Percentiles rank a stretch among this genome's conserved stretches.
Evolutionary conservation across 1,140 invertebrate genomes (phyloP).

Genomic region (Orchestia grillus): DNA sequence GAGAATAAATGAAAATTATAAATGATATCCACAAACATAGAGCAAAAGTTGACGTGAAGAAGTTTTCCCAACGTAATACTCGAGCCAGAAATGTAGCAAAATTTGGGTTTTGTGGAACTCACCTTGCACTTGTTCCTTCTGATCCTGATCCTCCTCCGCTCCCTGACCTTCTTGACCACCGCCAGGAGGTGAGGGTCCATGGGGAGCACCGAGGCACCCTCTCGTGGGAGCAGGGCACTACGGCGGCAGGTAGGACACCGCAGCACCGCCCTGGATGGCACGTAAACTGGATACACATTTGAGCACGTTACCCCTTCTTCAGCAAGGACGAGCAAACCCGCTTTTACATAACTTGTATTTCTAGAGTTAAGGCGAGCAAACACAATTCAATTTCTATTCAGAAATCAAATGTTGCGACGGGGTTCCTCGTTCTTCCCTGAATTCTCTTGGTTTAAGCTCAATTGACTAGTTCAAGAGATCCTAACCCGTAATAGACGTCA

Average conservation of each 20-base stretch:
- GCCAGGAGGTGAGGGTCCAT: not conserved
- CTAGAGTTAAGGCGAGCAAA: too few relatives aligned
- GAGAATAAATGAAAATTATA: not conserved
- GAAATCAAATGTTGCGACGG: too few relatives aligned
- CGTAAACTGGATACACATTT: not conserved
- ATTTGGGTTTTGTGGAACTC: not conserved
- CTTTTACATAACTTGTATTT: too few relatives aligned
- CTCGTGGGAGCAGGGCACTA: not conserved
- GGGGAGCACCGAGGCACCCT: not conserved
- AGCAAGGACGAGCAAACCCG: too few relatives aligned
- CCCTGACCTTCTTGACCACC: not conserved
- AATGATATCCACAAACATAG: not conserved
- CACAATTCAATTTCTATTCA: too few relatives aligned
- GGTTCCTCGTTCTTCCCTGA: too few relatives aligned
- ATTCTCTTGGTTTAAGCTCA: too few relatives aligned
- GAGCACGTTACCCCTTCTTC: too few relatives aligned
- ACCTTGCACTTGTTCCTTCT: constrained; percentile 1
- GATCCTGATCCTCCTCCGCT: not conserved
- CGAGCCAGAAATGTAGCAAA: not conserved
- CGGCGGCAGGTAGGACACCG: not conserved
- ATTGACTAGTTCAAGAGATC: too few relatives aligned
- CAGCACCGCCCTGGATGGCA: not conserved
- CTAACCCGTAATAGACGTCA: too few relatives aligned
- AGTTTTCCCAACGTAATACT: not conserved
- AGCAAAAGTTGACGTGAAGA: not conserved